Evolutionary conservation across 2,113 vertebrate species (phyloP), one percentile per base, ranked within the genome.

Genomic region (Lasiurus cinereus): DNA sequence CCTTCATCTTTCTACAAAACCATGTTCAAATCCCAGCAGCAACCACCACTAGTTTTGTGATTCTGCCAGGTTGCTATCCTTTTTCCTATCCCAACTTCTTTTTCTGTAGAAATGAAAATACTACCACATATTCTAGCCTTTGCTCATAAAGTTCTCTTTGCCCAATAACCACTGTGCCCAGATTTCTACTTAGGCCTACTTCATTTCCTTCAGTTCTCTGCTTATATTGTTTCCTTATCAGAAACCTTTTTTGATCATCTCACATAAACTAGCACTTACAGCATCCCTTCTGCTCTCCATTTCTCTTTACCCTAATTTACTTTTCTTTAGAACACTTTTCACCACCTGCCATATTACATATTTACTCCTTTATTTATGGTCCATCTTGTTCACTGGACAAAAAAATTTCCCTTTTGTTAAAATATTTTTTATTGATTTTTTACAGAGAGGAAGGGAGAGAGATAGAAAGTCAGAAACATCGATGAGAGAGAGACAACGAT

Each of bases 341-440:
- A 77, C 66, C 21, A 88, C 52, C 24, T 70, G 33, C 5, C 13
- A 4, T 52, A 67, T 15, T 64, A 66, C n/a, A 50, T 39, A 43
- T 50, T 94, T 72, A 82, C 16, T 59, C 11, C 52, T 84, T 93
- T 80, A 24, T 62, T 90, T 90, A 90, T 69, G 22, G 50, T 33
- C 13, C 70, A 16, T 64, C 39, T 43, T 80, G 66, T 8, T 79
- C 59, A 89, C 31, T 39, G 88, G 91, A 70, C 29, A 69, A 62
- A 72, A 72, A 78, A 48, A 48, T 48, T 48, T 48, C 46, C 39
- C 39, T 39, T 39, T 39, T 39, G 3, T 39, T 3, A 39, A 39
- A 39, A 39, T 39, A 39, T 39, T 39, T 39, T 39, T 39, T 39
- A 39, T 39, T 39, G 39, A 39, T 39, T 39, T 39, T 39, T 39